Evolutionary conservation across 2,113 vertebrate genomes (phyloP), one percentile per base, ranked within the genome.

Genomic region (Hippocampus guttulatus): DNA sequence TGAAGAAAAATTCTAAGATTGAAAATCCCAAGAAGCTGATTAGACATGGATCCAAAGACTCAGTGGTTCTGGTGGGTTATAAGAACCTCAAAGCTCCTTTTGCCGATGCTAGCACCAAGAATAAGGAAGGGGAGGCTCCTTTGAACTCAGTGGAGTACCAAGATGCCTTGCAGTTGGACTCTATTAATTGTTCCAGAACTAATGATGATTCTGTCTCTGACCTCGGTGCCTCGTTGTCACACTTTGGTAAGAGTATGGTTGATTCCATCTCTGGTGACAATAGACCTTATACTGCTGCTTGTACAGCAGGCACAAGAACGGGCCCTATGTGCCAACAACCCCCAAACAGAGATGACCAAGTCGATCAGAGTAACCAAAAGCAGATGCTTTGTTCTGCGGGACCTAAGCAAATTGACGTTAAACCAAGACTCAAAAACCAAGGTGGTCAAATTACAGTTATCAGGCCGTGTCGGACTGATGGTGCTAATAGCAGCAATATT

Each of bases 41-140:
- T 73, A 94, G 95, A 81, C 96, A 98, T 84, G 95, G 91, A 84
- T 95, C 96, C 75, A 98, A 98, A 83, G 96, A 99, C 89, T 97
- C 95, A 49, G 97, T 99, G 67, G 90, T 99, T 82, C 90, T 99
- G 80, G 95, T 98, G 78, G 95, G 96, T 81, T 99, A 96, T 90
- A 99, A 95, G 86, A 95, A 96, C 91, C 94, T 99, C 83, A 95
- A 96, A 91, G 92, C 81, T 77, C 87, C 93, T 69, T 88, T 89
- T 79, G 69, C 91, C 76, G 92, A 94, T 81, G 89, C 92, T 67
- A 87, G 90, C 68, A 88, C 82, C 85, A 95, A 91, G 78, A 90
- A 86, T 81, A 92, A 91, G 78, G 95, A 95, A 89, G 91, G 90
- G n/a, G 93, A 89, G 73, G 79, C 87, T 89, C 83, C 91, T 3